A percentile compares a stretch with the other conserved stretches of the same genome.
Conservation (phyloP, 1,140 invertebrate genomes). For the Zaprionus kolodkinae region DNA sequence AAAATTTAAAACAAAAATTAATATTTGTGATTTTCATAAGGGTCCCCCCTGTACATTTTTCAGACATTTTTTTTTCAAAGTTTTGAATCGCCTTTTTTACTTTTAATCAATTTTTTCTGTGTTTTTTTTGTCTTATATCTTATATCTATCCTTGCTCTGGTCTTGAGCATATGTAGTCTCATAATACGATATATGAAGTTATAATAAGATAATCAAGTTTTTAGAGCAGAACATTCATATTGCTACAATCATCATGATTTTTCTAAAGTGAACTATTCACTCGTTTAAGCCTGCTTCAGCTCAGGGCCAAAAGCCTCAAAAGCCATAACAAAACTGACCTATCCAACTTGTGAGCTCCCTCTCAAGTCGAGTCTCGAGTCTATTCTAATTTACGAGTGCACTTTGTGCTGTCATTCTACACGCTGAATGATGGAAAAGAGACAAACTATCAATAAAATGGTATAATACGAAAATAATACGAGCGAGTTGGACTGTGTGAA, state of each 20-base stretch:
- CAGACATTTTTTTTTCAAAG: too few species aligned
- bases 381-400: conserved; percentile 9
- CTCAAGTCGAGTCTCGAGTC: neutral
- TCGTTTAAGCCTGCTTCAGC: neutral
- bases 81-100: too few species aligned
- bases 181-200: neutral
- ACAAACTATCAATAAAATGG: conserved; percentile 2
- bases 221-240: neutral
- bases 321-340: conserved; percentile 4
- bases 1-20: too few species aligned
- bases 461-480: conserved; percentile 5
- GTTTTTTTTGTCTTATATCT: too few species aligned
- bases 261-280: neutral
- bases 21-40: too few species aligned
- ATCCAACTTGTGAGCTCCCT: neutral
- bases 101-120: too few species aligned
- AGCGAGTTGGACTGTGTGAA: neutral
- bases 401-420: neutral
- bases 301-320: neutral
- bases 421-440: neutral
- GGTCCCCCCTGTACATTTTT: too few species aligned
- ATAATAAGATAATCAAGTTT: neutral
- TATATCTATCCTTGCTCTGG: too few species aligned
- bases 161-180: neutral
- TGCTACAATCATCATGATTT: neutral